Base-by-base conservation (phyloP, 1,140 invertebrate genomes). In the Eriosoma lanigerum region DNA sequence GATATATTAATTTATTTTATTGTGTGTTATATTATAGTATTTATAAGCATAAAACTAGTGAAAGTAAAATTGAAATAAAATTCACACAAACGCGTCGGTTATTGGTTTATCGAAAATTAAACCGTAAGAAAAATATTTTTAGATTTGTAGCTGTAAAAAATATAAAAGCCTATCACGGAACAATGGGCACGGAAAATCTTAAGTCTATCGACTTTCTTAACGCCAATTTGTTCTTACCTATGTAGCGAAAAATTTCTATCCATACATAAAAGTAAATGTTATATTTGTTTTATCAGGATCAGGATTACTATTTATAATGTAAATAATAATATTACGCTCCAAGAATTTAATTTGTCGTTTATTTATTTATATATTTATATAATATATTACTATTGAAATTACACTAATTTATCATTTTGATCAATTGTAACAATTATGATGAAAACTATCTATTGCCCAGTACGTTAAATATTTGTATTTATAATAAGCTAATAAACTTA, bases 231-330 rank as follows among this genome's bases (percentile, higher is more conserved):
- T n/a, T n/a, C n/a, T 21, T 46, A 66, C 32, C 24, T 44, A 66
- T 24, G 64, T 66, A 44, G 64, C 38, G 64, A 44, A 46, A 66
- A 66, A 44, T 66, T 46, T 66, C 21, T 66, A 66, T 66, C 32
- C n/a, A 66, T 21, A 66, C 64, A 21, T 21, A 15, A 15, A 38
- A 66, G 19, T 46, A 44, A 21, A 66, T 46, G 21, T 66, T 21
- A 32, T 66, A 66, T 66, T 66, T 66, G n/a, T 21, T 46, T 44
- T 66, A 21, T 44, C n/a, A n/a, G 4, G 12, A 24, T 21, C n/a
- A n/a, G 4, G 12, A 24, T 21, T 4, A 66, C 9, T 46, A 24
- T 66, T 21, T 66, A 46, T 1, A 66, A 15, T 13, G 38, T 10
- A 66, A 13, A 60, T 21, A 66, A 44, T 66, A 66, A 46, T 44